A percentile compares a stretch with the other conserved stretches of the same genome.
These are phyloP conservation scores for Masticophis lateralis DNA, from an alignment of 2,797 vertebrate genomes.

Conservation along the genomic window DNA sequence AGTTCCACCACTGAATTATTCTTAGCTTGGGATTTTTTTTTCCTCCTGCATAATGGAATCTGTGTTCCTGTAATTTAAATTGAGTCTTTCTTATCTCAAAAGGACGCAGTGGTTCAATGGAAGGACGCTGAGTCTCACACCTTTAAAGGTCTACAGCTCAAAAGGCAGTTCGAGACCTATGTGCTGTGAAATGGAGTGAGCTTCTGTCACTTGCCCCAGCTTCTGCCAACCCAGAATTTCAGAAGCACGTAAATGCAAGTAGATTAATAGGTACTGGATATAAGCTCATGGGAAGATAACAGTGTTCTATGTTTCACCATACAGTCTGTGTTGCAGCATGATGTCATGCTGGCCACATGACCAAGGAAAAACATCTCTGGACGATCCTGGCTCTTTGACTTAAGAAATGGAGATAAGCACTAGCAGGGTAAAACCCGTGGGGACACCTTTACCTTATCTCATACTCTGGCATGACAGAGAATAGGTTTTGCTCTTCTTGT, in stretches of 20 bases:
- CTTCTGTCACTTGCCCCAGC: background rate
- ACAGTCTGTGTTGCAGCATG: background rate
- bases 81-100: background rate
- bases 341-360: background rate
- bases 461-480: background rate
- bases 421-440: background rate
- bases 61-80: background rate
- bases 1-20: background rate
- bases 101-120: background rate
- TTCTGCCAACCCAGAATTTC: background rate
- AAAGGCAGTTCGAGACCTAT: background rate
- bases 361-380: background rate
- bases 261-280: background rate
- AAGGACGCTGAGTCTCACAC: background rate
- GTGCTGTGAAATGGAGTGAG: background rate
- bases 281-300: background rate
- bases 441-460: background rate
- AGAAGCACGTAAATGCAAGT: background rate
- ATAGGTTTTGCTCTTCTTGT: background rate
- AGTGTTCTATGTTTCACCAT: background rate
- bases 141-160: background rate
- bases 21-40: background rate
- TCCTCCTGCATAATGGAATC: background rate
- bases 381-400: background rate
- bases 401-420: background rate